Evolutionary conservation across 1,140 invertebrate species (phyloP).

Genomic region (Sitophilus oryzae): DNA sequence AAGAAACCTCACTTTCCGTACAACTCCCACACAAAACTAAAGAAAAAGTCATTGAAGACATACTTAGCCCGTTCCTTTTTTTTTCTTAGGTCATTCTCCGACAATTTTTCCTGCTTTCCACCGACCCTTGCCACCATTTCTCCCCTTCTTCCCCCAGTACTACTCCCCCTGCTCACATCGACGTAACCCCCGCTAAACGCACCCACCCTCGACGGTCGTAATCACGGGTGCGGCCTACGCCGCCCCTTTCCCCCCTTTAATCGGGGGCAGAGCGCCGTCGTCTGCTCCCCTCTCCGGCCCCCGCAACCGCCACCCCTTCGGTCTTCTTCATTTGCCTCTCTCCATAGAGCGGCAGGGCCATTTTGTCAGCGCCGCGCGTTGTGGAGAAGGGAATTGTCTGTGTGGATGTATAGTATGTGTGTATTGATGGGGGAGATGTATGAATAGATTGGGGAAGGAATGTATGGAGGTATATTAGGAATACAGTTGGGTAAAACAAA

Average conservation of each 20-base stretch:
- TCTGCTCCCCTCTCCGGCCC: slow-evolving; percentile 11
- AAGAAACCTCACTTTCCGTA: too few relatives aligned
- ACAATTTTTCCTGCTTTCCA: slow-evolving; percentile 4
- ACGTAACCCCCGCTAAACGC: slow-evolving; percentile 14
- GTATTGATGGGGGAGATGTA: background rate
- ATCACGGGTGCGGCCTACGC: slow-evolving; percentile 21
- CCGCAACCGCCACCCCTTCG: slow-evolving; percentile 3
- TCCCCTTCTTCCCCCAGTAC: background rate
- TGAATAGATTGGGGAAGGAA: background rate
- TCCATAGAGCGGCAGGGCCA: slow-evolving; percentile 15
- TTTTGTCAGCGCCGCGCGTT: slow-evolving; percentile 20
- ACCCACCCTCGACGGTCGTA: slow-evolving; percentile 18
- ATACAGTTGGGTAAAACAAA: too few relatives aligned
- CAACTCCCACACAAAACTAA: too few relatives aligned
- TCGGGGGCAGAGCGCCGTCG: slow-evolving; percentile 24
- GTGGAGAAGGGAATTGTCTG: slow-evolving; percentile 2
- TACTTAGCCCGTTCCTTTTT: too few relatives aligned
- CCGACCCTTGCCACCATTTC: too few relatives aligned
- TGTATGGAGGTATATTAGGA: slow-evolving; percentile 1
- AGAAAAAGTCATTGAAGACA: too few relatives aligned
- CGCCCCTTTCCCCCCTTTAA: slow-evolving; percentile 25
- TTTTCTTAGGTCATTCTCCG: too few relatives aligned
- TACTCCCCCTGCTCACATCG: background rate
- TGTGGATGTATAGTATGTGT: too few relatives aligned
- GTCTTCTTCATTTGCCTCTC: slow-evolving; percentile 18